Base-by-base conservation (phyloP, 1,140 invertebrate genomes). In the Sinonovacula constricta region DNA sequence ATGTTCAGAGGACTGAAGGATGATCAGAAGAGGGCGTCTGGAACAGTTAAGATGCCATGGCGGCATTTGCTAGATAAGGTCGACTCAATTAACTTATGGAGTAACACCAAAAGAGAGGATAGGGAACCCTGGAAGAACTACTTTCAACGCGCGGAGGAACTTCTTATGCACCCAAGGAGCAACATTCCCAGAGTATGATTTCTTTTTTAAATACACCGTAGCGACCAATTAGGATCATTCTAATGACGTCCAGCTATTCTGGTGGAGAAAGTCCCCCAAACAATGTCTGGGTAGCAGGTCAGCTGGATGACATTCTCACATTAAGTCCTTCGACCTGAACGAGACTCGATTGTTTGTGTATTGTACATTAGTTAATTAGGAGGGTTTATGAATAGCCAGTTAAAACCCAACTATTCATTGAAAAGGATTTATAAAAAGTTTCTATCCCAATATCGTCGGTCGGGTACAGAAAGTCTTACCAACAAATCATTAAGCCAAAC, bases 101-200 rank as follows among this genome's bases (percentile, higher is more conserved):
- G 22, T 15, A 34, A 62, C 2, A 65, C 22, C 45, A 65, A 36
- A 22, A 34, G 72, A 12, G 72, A 75, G 53, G 14, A 54, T 15
- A 62, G 72, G 31, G 45, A 39, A 12, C 72, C 72, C 5, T 75
- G 72, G 72, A 66, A 30, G 5, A 33, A 63, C 15, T 75, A 75
- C 36, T 39, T 75, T 22, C 59, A 36, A 5, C 30, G 66, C 53
- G 72, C 72, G 39, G 72, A 75, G 31, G 60, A 75, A 24, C 34
- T 75, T 57, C 22, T 75, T 18, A 66, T 28, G 53, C 65, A 66
- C 26, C 72, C 72, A 7, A 26, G 72, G 34, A 57, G 36, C n/a
- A 3, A 60, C 0, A 75, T 75, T 75, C 72, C 72, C 7, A 54
- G 66, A 51, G 72, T 75, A 66, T 36, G 24, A 22, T 24, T 54